Percentiles rank a stretch among this genome's conserved stretches.
Evolutionary conservation across 2,113 vertebrate species (phyloP).

Genomic region (Sialia sialis): DNA sequence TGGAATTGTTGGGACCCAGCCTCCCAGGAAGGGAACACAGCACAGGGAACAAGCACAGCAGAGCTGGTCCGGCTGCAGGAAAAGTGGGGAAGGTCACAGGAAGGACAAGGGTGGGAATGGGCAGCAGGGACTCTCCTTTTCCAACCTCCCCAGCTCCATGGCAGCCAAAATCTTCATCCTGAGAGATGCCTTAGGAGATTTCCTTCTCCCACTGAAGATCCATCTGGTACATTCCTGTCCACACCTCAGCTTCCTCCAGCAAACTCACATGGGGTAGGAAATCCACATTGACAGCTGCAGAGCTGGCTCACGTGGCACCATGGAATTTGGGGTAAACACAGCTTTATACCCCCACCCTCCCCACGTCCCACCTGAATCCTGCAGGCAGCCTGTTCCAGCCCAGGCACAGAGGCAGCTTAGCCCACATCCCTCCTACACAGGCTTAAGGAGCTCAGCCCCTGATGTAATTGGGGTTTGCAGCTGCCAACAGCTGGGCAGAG

Average conservation of each 20-base stretch:
- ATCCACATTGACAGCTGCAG: background rate
- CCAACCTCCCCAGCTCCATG: background rate
- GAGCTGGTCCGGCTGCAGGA: background rate
- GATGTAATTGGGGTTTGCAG: background rate
- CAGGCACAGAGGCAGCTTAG: background rate
- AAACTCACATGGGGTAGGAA: background rate
- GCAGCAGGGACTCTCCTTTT: background rate
- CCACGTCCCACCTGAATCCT: background rate
- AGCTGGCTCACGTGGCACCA: background rate
- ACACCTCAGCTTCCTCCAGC: background rate
- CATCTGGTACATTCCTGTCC: background rate
- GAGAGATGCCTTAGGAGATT: background rate
- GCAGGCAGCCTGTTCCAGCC: background rate
- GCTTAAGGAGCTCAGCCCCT: background rate
- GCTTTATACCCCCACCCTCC: background rate
- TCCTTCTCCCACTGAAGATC: background rate
- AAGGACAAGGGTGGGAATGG: background rate
- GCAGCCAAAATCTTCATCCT: background rate
- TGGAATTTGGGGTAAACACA: background rate
- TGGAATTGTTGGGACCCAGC: background rate
- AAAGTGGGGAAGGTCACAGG: accelerated
- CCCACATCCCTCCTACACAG: background rate
- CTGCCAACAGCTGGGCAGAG: background rate
- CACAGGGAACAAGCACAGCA: background rate
- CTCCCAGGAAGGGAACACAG: background rate